Conservation (phyloP, 2,113 vertebrate genomes). For the Pithys albifrons region DNA sequence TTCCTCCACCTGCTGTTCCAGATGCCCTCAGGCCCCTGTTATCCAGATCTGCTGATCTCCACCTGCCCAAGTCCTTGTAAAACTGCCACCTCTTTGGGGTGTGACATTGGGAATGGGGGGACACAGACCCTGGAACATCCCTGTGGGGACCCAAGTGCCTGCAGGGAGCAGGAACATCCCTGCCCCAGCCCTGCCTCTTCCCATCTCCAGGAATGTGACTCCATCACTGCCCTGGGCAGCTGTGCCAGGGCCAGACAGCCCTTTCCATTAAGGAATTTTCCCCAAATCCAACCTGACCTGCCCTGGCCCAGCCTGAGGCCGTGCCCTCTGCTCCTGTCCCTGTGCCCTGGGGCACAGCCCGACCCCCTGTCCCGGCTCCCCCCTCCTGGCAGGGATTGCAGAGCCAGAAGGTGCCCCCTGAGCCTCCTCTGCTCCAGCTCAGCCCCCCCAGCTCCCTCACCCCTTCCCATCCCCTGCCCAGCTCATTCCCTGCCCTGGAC, state of each 20-base stretch:
- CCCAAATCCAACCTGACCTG: fast-evolving
- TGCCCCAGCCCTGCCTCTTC: neutral
- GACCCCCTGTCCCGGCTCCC: neutral
- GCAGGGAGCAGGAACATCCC: neutral
- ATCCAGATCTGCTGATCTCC: neutral
- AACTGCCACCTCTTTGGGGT: neutral
- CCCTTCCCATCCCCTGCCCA: neutral
- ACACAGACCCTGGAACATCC: neutral
- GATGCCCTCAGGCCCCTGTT: neutral
- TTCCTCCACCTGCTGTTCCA: neutral
- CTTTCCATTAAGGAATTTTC: too few species aligned
- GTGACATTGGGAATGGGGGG: neutral
- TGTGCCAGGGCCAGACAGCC: neutral
- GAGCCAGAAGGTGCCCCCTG: neutral
- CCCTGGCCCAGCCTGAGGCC: neutral
- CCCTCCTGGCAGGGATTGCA: neutral
- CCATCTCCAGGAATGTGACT: neutral
- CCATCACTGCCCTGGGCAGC: neutral
- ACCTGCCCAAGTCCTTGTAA: neutral
- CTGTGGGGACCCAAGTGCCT: neutral
- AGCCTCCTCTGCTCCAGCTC: neutral
- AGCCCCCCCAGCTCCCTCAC: neutral
- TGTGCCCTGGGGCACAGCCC: neutral
- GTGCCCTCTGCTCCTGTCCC: neutral
- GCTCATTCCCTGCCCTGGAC: neutral